Conservation (phyloP, 2,797 vertebrate genomes). For the Cottoperca gobio region DNA sequence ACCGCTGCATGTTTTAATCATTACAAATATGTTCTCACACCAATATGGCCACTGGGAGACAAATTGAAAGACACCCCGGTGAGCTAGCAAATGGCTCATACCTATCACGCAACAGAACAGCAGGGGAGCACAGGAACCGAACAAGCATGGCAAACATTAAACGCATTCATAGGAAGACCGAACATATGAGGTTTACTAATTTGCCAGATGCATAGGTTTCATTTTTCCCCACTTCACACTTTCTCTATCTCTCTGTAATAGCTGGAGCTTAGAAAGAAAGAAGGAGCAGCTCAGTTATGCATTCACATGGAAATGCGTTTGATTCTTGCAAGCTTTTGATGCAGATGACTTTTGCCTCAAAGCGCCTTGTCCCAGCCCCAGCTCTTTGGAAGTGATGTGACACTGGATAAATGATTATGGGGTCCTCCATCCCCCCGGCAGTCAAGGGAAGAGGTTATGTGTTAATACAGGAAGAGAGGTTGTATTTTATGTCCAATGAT, state of each 20-base stretch:
- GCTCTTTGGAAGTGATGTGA: constrained; percentile 68
- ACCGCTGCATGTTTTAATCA: constrained; percentile 66
- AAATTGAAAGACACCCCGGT: constrained; percentile 66
- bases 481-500: constrained; percentile 87
- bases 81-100: constrained; percentile 69
- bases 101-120: constrained; percentile 43
- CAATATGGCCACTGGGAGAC: constrained; percentile 52
- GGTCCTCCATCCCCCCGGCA: constrained; percentile 58
- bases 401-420: constrained; percentile 85
- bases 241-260: background rate
- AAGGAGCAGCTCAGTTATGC: constrained; percentile 8
- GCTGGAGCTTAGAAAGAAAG: constrained; percentile 3
- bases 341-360: constrained; percentile 52
- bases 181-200: constrained; percentile 55
- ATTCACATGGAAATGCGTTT: constrained; percentile 51
- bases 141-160: constrained; percentile 42
- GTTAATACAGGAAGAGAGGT: constrained; percentile 82
- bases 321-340: constrained; percentile 62
- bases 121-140: constrained; percentile 46
- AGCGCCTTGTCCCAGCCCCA: constrained; percentile 40
- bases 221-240: background rate
- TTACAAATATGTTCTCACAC: constrained; percentile 62
- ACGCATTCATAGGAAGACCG: constrained; percentile 46
- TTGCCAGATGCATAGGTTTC: constrained; percentile 33
- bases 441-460: constrained; percentile 76